These are phyloP conservation scores for Lepilemur ruficaudatus DNA, from an alignment of 2,797 vertebrate genomes.

Conservation along the genomic window DNA sequence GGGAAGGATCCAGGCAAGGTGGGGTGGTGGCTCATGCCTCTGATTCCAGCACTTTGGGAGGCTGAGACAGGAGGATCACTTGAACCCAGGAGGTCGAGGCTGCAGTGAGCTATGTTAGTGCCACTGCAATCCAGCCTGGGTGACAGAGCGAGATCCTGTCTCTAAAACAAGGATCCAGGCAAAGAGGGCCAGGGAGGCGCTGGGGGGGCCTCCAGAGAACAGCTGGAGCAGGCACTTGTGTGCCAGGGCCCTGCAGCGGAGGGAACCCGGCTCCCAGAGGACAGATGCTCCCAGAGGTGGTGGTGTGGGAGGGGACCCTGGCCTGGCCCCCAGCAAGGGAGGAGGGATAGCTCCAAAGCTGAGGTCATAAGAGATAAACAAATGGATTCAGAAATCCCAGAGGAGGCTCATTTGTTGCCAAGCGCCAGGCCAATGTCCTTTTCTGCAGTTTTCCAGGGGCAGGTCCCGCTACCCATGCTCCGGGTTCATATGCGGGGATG, in stretches of 20 bases:
- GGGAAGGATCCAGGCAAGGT: background rate
- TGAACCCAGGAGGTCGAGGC: too few relatives aligned
- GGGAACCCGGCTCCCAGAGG: too few relatives aligned
- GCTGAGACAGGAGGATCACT: too few relatives aligned
- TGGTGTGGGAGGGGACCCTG: too few relatives aligned
- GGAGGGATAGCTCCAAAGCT: background rate
- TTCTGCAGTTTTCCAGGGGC: background rate
- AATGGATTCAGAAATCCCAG: background rate
- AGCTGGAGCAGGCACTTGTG: background rate
- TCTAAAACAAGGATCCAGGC: too few relatives aligned
- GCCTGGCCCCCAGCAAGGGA: background rate
- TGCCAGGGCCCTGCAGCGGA: background rate
- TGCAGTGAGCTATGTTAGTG: too few relatives aligned
- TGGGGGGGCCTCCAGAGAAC: background rate
- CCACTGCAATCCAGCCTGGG: too few relatives aligned
- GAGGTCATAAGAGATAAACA: background rate
- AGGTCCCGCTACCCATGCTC: background rate
- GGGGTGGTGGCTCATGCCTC: too few relatives aligned
- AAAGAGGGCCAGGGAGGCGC: background rate
- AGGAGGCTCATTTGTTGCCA: background rate
- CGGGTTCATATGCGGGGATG: fast-evolving
- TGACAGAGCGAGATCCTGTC: too few relatives aligned
- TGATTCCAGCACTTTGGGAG: too few relatives aligned
- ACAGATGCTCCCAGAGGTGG: background rate
- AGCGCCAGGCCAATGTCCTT: fast-evolving